Evolutionary conservation across 2,797 vertebrate species (phyloP), one percentile per base, ranked within the genome.

Genomic region (Fratercula arctica): DNA sequence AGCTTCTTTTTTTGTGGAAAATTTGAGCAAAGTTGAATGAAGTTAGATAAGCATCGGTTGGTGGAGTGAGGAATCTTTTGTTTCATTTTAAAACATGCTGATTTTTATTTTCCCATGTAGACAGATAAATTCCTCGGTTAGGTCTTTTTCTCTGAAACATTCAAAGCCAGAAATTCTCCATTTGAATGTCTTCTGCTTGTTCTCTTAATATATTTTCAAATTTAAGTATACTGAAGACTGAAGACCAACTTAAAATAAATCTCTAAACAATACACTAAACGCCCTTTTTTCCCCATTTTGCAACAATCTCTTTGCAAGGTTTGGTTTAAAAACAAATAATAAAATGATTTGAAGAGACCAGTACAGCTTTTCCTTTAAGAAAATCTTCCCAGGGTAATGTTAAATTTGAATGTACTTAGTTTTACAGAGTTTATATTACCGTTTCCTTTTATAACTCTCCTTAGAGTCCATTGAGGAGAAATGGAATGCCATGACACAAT

Each of bases 71-170:
- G 75, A 76, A 63, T 88, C 70, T 77, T 60, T 46, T 86, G 59
- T 29, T 94, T 93, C 56, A 11, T 87, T 93, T 90, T 60, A 82
- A 85, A 95, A 67, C 41, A 43, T 0, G 15, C 74, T 89, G 84
- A 85, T 75, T 92, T 90, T 96, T 89, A 75, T 77, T 95, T 94
- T 85, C 41, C 67, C 25, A 1, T 21, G 11, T 50, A 87, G 80
- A 74, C 39, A 81, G 43, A 68, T 28, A 67, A 89, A 90, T 80
- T 70, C 48, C 43, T 94, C 7, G 2, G 18, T 46, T 86, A 48
- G 9, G 9, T 12, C 13, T 54, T 81, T 86, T 74, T 59, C 21
- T 19, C 28, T 74, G 74, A 77, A 90, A 64, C 24, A 29, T 26
- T 93, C 29, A n/a, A 89, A 93, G 57, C 64, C 80, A 76, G 63